Evolutionary conservation across 2,888 invertebrate genomes (phyloP).

Genomic region (Melipona beecheii): DNA sequence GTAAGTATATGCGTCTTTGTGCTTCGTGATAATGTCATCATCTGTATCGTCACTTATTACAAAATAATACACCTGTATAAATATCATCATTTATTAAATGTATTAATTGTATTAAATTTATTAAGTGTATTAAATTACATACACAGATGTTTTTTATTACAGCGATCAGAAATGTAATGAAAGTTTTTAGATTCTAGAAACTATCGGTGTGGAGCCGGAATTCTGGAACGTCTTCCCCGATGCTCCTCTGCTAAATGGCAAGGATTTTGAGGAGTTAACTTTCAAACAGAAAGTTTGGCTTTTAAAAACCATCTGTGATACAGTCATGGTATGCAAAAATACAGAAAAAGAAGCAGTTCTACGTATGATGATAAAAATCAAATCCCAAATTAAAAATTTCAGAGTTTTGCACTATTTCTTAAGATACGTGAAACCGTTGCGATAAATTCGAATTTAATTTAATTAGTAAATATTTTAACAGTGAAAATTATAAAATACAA

Average conservation of each 20-base stretch:
- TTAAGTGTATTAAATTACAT: background rate
- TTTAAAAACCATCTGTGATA: conserved; percentile 86
- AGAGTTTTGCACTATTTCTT: background rate
- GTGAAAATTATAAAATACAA: background rate
- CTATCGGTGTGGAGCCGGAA: conserved; percentile 85
- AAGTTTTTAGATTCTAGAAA: conserved; percentile 83
- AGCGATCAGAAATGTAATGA: conserved; percentile 56
- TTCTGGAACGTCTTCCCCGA: conserved; percentile 86
- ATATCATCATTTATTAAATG: background rate
- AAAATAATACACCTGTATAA: background rate
- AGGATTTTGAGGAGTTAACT: conserved; percentile 85
- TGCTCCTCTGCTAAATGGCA: conserved; percentile 84
- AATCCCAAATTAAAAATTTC: background rate
- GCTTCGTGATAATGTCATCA: background rate
- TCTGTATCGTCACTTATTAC: background rate
- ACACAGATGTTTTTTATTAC: background rate
- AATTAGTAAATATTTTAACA: background rate
- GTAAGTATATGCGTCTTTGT: conserved; percentile 62
- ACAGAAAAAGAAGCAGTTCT: background rate
- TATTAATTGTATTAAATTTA: no score
- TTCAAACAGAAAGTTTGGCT: conserved; percentile 86
- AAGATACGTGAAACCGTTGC: no score
- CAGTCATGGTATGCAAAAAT: conserved; percentile 76
- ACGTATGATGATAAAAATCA: background rate
- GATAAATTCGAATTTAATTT: background rate